Evolutionary conservation across 1,140 invertebrate genomes (phyloP).

Genomic region (Choristoneura fumiferana): DNA sequence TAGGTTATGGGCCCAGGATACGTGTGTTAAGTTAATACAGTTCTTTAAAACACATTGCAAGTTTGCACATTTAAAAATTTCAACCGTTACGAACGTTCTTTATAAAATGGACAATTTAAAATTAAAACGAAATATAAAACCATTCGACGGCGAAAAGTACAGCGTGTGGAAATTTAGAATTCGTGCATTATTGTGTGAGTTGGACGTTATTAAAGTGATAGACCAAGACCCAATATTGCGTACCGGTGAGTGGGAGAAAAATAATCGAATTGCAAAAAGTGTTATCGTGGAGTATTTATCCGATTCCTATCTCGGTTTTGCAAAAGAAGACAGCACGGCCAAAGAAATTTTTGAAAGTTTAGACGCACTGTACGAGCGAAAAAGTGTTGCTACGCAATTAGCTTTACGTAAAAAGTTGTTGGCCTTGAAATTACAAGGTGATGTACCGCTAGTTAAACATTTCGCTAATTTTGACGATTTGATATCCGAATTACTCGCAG

Average conservation of each 20-base stretch:
- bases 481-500: conserved; percentile 51
- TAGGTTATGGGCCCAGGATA: conserved; percentile 15
- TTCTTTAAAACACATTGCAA: not conserved
- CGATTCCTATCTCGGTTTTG: conserved; percentile 53
- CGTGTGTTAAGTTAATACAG: not conserved
- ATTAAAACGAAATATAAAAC: conserved; percentile 39
- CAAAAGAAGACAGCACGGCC: conserved; percentile 37
- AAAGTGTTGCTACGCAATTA: conserved; percentile 59
- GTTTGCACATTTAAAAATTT: too few species aligned
- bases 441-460: conserved; percentile 50
- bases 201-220: conserved; percentile 37
- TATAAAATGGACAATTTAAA: conserved; percentile 33
- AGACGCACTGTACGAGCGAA: conserved; percentile 57
- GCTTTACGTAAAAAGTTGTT: conserved; percentile 53
- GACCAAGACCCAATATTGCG: conserved; percentile 32
- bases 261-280: conserved; percentile 44
- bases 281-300: conserved; percentile 51
- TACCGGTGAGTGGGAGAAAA: conserved; percentile 43
- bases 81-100: not conserved
- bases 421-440: conserved; percentile 50
- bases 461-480: conserved; percentile 58
- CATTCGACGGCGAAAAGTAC: conserved; percentile 44
- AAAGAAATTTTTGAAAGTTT: conserved; percentile 52
- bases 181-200: conserved; percentile 35
- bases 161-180: conserved; percentile 47